phyloP scores from a whole-genome alignment of 1,140 invertebrate genomes.

The Eueides isabella region DNA sequence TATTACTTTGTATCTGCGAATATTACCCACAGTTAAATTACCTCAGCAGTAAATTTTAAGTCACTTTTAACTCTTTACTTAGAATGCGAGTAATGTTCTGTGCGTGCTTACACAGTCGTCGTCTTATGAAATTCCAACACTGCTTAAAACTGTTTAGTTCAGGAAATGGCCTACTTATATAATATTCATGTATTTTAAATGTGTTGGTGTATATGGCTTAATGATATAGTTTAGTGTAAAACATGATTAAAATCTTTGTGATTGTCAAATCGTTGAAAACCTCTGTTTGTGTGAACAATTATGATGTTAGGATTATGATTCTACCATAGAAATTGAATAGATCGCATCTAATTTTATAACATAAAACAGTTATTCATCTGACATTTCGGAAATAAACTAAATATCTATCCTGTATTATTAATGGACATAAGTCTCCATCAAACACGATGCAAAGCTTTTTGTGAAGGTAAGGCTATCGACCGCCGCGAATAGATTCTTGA shows the following conservation, averaged over 20 bases:
- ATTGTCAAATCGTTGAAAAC: too few relatives aligned
- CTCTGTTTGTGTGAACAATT: too few relatives aligned
- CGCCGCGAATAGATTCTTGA: conserved; percentile 69
- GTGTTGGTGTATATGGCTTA: not conserved
- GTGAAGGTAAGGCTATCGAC: conserved; percentile 65
- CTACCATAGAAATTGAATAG: too few relatives aligned
- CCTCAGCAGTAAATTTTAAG: conserved; percentile 28
- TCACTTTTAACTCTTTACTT: conserved; percentile 17
- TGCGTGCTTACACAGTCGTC: conserved; percentile 39
- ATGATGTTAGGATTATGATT: too few relatives aligned
- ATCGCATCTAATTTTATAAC: too few relatives aligned
- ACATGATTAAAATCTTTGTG: too few relatives aligned
- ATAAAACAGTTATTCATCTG: too few relatives aligned
- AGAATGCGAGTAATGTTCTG: conserved; percentile 30
- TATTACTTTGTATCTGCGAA: conserved; percentile 24
- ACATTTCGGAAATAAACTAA: too few relatives aligned
- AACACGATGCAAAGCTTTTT: conserved; percentile 59
- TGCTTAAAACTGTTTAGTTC: conserved; percentile 18
- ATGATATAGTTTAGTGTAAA: too few relatives aligned
- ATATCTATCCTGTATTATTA: too few relatives aligned
- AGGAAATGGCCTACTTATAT: conserved; percentile 7
- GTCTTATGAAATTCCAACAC: conserved; percentile 23
- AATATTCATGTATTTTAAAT: not conserved
- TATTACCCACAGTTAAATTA: conserved; percentile 27
- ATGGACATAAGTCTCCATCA: conserved; percentile 24